Evolutionary conservation across 2,797 vertebrate species (phyloP), one percentile per base, ranked within the genome.

Genomic region (Geotrypetes seraphini): DNA sequence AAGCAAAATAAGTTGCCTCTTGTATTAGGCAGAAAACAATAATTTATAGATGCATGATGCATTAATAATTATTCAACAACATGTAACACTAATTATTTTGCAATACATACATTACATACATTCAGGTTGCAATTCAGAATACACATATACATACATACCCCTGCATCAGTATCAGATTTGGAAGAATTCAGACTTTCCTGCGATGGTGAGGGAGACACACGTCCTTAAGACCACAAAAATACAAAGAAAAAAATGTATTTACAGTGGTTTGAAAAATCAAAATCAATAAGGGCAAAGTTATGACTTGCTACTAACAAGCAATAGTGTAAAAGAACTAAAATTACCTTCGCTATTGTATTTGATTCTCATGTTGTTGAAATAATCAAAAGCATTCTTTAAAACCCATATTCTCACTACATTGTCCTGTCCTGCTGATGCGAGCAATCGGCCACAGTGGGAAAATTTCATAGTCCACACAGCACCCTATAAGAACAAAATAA

Each of bases 381-480:
- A 99, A 68, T 99, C 95, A 43, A 92, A 97, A 35, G 92, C 91
- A 5, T 89, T 92, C 75, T 97, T 99, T 40, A 99, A 71, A 50
- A 94, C 94, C 96, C 96, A 99, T 75, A 99, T 99, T 49, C 96
- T 84, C 18, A 99, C 96, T 36, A 96, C 79, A 0, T 99, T 99
- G 54, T 99, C 96, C 60, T 99, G 95, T 16, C 95, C 95, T 5
- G 91, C 95, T 8, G 89, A 89, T 4, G 96, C 96, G 61, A 99
- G 80, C 56, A 99, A 78, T 38, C 96, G 72, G 25, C 96, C 92
- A 3, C 96, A 99, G 69, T 99, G 91, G 48, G 96, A 98, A 74
- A 99, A 99, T 57, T 98, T 98, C 96, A 99, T 99, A 3, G 95
- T 99, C 96, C 96, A 99, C 32, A 99, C 96, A 1, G 96, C 96